phyloP scores from a whole-genome alignment of 2,113 vertebrate species.

The Mobula birostris region DNA sequence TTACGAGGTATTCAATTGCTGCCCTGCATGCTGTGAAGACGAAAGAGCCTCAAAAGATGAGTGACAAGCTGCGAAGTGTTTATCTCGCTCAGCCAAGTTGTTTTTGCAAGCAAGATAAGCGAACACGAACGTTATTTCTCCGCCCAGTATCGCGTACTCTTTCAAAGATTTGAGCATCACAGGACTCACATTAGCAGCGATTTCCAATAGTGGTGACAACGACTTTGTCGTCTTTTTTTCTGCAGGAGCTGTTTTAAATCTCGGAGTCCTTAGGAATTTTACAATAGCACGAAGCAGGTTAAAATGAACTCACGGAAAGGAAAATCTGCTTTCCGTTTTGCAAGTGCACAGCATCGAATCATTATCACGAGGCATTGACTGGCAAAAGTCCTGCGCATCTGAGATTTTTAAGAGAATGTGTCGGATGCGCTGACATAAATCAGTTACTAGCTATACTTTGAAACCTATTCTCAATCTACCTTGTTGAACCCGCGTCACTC shows the following conservation, averaged over 20 bases:
- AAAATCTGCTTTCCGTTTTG: constrained; percentile 59
- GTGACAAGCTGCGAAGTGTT: constrained; percentile 39
- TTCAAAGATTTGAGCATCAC: constrained; percentile 45
- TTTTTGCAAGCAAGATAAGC: constrained; percentile 11
- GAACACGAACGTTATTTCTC: neutral
- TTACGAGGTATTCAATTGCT: constrained; percentile 67
- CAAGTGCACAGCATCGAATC: constrained; percentile 56
- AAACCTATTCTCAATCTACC: neutral
- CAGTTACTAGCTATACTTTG: neutral
- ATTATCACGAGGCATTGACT: neutral
- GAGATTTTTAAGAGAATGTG: neutral
- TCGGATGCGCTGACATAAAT: neutral
- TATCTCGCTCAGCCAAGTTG: neutral
- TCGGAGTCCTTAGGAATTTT: constrained; percentile 70
- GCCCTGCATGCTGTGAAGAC: constrained; percentile 67
- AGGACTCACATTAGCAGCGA: constrained; percentile 46
- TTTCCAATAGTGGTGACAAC: constrained; percentile 54
- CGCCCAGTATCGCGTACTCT: constrained; percentile 43
- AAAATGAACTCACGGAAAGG: constrained; percentile 72
- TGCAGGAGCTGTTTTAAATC: constrained; percentile 64
- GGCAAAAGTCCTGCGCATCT: neutral
- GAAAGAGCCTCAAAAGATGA: constrained; percentile 56
- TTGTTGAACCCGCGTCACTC: neutral
- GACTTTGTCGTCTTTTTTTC: constrained; percentile 60
- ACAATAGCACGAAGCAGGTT: constrained; percentile 66